Percentiles rank a stretch among this genome's conserved stretches.
Evolutionary conservation across 2,888 invertebrate species (phyloP).

Genomic region (Hirudinaria manillensis): DNA sequence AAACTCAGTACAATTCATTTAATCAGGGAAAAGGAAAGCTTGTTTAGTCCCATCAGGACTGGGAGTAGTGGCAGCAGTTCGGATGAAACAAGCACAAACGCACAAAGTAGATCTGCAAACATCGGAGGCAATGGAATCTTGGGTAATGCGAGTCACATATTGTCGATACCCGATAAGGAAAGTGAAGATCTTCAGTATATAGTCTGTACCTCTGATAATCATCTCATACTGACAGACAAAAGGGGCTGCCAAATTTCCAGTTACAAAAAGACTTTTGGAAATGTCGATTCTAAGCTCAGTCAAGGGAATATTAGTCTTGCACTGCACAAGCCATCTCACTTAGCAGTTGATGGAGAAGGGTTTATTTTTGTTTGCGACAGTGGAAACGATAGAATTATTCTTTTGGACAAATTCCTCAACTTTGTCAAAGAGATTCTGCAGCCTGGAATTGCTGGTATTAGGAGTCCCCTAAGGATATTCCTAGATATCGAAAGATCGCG

Average conservation of each 20-base stretch:
- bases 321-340: slow-evolving; percentile 9
- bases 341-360: not conserved
- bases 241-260: not conserved
- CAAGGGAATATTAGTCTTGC: not conserved
- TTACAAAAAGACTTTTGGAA: not conserved
- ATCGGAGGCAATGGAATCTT: not conserved
- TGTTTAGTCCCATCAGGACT: not conserved
- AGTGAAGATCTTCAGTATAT: not conserved
- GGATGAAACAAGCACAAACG: too few relatives aligned
- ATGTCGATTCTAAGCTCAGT: not conserved
- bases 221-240: not conserved
- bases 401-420: slow-evolving; percentile 9
- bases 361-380: slow-evolving; percentile 20
- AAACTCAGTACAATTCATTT: not conserved
- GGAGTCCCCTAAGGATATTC: slow-evolving; percentile 6
- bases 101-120: too few relatives aligned
- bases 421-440: not conserved
- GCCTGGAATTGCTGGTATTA: slow-evolving; percentile 15
- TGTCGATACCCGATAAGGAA: not conserved
- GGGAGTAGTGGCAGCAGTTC: not conserved
- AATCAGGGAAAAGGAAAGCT: not conserved
- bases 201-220: not conserved
- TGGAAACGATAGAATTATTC: slow-evolving; percentile 13
- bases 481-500: slow-evolving; percentile 12
- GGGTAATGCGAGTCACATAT: not conserved